Percentiles rank a stretch among this genome's conserved stretches.
Evolutionary conservation across 2,797 vertebrate species (phyloP).

Genomic region (Myiotriccus ornatus): DNA sequence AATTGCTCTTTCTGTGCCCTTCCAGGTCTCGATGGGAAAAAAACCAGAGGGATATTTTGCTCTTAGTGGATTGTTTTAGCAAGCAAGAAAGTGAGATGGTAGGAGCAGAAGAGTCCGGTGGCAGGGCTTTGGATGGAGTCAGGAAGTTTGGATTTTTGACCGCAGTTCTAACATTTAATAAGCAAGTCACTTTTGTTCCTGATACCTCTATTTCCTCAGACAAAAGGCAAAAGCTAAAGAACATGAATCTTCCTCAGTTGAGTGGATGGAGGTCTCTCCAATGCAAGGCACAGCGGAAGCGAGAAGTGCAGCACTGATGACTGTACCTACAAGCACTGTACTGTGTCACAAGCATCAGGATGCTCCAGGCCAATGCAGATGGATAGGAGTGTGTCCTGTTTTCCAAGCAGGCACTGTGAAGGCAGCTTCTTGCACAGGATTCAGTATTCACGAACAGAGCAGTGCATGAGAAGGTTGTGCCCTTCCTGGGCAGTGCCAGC

Average conservation of each 20-base stretch:
- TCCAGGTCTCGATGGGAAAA: not conserved
- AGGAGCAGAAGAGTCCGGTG: not conserved
- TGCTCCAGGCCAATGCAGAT: not conserved
- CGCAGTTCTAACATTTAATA: not conserved
- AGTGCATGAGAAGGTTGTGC: not conserved
- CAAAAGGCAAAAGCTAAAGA: not conserved
- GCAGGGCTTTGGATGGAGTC: not conserved
- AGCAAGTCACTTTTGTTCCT: not conserved
- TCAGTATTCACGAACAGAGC: not conserved
- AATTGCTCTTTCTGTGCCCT: not conserved
- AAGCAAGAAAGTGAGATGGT: not conserved
- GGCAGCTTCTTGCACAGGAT: not conserved
- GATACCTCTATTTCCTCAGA: not conserved
- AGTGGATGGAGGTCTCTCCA: not conserved
- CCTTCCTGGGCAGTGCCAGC: not conserved
- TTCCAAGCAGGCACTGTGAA: not conserved
- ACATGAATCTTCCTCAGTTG: not conserved
- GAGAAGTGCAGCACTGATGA: not conserved
- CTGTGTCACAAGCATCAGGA: not conserved
- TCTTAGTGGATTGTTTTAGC: not conserved
- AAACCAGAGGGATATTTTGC: not conserved
- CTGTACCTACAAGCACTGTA: not conserved
- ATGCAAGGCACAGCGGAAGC: not conserved
- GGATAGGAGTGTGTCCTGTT: not conserved
- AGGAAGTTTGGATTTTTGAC: not conserved